These are phyloP conservation scores for Synanthedon andrenaeformis DNA, from an alignment of 2,888 invertebrate genomes.

Conservation along the genomic window DNA sequence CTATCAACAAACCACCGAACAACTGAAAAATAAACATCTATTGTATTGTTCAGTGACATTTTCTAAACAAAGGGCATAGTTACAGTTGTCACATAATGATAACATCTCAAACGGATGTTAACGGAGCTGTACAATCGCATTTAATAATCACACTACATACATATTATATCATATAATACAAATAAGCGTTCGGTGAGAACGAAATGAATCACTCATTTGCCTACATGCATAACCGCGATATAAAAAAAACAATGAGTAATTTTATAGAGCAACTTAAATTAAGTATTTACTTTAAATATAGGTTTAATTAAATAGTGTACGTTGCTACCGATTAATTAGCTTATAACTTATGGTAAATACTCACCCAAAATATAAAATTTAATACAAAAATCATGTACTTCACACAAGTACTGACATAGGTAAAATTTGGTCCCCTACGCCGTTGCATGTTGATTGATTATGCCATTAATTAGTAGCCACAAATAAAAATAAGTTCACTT, in stretches of 20 bases:
- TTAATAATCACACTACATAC: neutral
- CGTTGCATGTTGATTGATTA: constrained; percentile 63
- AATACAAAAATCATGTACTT: constrained; percentile 91
- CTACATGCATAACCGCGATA: neutral
- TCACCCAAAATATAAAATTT: constrained; percentile 92
- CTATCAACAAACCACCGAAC: constrained; percentile 87
- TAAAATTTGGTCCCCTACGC: constrained; percentile 77
- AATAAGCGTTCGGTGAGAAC: neutral
- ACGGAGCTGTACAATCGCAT: neutral
- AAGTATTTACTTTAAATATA: no score
- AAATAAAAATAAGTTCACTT: neutral
- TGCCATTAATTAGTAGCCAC: neutral
- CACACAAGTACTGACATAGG: constrained; percentile 87
- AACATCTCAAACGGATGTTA: neutral
- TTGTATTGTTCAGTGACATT: neutral
- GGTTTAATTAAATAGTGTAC: no score
- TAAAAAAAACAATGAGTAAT: neutral
- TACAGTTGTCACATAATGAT: neutral
- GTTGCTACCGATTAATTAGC: no score
- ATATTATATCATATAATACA: neutral
- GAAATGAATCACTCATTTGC: neutral
- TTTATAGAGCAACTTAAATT: neutral
- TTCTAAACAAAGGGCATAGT: neutral
- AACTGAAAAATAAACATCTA: constrained; percentile 72
- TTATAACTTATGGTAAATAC: constrained; percentile 28